These are phyloP conservation scores for Aurelia aurita complex sp. Pacific DNA, from an alignment of 30 jellyfish, hydroid and myxozoan genomes.

Conservation along the genomic window DNA sequence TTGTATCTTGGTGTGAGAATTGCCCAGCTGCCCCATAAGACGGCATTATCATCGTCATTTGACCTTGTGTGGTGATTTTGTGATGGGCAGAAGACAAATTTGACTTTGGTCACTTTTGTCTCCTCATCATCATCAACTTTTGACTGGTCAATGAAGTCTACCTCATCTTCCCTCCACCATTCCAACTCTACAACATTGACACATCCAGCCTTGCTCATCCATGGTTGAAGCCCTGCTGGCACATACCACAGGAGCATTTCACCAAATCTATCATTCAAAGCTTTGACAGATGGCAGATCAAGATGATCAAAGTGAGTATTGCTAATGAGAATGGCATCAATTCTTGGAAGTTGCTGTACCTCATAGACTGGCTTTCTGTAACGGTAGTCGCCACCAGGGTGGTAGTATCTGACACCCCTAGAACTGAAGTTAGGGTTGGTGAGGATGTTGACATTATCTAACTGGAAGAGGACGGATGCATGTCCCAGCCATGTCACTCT, in stretches of 20 bases:
- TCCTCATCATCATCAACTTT: constrained; percentile 94
- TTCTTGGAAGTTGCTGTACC: constrained; percentile 91
- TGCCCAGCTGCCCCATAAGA: constrained; percentile 97
- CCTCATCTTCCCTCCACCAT: constrained; percentile 99
- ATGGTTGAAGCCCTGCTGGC: constrained; percentile 88
- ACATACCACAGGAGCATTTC: constrained; percentile 97
- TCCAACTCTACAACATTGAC: constrained; percentile 94
- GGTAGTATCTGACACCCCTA: constrained; percentile 89
- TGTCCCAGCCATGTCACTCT: constrained; percentile 97
- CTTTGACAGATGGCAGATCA: constrained; percentile 87
- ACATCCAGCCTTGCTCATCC: constrained; percentile 97
- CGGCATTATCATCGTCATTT: constrained; percentile 90
- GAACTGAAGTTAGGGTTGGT: constrained; percentile 93
- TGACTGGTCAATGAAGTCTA: constrained; percentile 93
- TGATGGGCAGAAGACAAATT: constrained; percentile 92
- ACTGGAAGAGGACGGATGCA: constrained; percentile 86
- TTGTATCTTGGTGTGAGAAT: constrained; percentile 89
- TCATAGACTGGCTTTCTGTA: constrained; percentile 87
- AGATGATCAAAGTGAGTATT: constrained; percentile 92
- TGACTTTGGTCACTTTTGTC: constrained; percentile 82
- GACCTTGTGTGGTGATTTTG: constrained; percentile 90
- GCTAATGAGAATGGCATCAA: constrained; percentile 91
- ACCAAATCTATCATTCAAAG: constrained; percentile 86
- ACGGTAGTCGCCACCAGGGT: constrained; percentile 88
- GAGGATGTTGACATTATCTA: constrained; percentile 88